Conservation (phyloP, 1,140 invertebrate species). For the Diplogasteroides magnus region DNA sequence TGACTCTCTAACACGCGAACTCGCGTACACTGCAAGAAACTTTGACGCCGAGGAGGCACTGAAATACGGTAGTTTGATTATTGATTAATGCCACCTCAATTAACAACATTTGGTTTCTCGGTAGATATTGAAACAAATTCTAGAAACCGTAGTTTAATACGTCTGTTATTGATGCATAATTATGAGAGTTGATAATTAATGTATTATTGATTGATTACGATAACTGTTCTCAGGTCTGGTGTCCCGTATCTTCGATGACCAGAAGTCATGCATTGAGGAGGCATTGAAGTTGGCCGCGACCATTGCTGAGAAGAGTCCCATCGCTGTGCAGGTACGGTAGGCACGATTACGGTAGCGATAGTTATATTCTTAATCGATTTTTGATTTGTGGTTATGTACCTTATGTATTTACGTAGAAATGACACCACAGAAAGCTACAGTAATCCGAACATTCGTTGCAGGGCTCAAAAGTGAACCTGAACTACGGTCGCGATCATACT, state of each 20-base stretch:
- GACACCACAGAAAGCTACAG: too few relatives aligned
- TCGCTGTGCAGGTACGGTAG: constrained; percentile 82
- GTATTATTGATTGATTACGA: too few relatives aligned
- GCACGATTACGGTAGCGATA: too few relatives aligned
- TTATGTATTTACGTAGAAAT: too few relatives aligned
- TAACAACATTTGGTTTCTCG: too few relatives aligned
- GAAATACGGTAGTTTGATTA: constrained; percentile 69
- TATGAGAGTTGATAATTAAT: too few relatives aligned
- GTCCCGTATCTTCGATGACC: constrained; percentile 20
- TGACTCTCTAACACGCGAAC: constrained; percentile 76
- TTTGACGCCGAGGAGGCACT: constrained; percentile 74
- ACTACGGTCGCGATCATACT: constrained; percentile 74
- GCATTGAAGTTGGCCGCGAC: constrained; percentile 70
- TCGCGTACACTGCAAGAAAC: constrained; percentile 79
- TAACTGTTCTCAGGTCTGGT: constrained; percentile 29
- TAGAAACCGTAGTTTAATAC: too few relatives aligned
- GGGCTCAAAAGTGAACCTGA: constrained; percentile 57
- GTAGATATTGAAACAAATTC: too few relatives aligned
- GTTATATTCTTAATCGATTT: constrained; percentile 4
- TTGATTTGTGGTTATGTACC: too few relatives aligned
- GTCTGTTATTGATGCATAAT: too few relatives aligned
- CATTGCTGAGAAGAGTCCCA: constrained; percentile 85
- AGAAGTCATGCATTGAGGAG: constrained; percentile 65
- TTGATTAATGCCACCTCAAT: too few relatives aligned
- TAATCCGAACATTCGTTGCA: too few relatives aligned